A percentile compares a stretch with the other conserved stretches of the same genome.
These are phyloP conservation scores for Tachina fera DNA, from an alignment of 2,888 invertebrate genomes.

Conservation along the genomic window DNA sequence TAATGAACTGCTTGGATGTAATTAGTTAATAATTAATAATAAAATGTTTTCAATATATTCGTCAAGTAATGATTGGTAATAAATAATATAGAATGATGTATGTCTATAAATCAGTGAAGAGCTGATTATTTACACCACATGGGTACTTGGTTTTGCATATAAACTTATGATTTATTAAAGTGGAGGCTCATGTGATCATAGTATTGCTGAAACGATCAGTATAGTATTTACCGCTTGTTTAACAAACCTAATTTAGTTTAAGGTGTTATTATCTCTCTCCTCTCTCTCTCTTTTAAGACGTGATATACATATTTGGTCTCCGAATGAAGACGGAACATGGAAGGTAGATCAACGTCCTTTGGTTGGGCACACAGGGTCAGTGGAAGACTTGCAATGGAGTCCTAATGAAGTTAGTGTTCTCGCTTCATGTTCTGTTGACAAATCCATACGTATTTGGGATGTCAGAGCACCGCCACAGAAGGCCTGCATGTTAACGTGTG, in stretches of 20 bases:
- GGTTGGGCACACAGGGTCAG: conserved; percentile 93
- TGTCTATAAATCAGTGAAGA: not conserved
- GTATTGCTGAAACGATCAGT: not conserved
- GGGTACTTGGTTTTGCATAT: not conserved
- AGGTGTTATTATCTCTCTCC: not conserved
- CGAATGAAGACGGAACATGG: conserved; percentile 91
- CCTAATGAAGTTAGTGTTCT: conserved; percentile 95
- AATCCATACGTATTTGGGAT: conserved; percentile 98
- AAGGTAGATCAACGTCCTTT: conserved; percentile 94
- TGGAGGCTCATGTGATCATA: not conserved
- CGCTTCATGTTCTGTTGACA: conserved; percentile 94
- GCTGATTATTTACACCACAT: not conserved
- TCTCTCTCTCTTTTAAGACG: conserved; percentile 81
- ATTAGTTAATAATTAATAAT: too few relatives aligned
- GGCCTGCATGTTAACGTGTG: conserved; percentile 95
- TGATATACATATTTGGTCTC: conserved; percentile 97
- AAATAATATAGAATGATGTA: too few relatives aligned
- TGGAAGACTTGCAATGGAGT: conserved; percentile 99
- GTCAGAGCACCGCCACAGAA: conserved; percentile 92
- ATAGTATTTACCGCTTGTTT: not conserved
- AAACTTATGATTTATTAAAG: not conserved
- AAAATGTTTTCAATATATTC: too few relatives aligned
- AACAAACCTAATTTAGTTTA: not conserved
- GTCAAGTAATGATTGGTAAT: too few relatives aligned
- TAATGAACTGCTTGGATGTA: too few relatives aligned